Conservation (phyloP, 2,797 vertebrate genomes). For the Phrynocephalus guinanensis region DNA sequence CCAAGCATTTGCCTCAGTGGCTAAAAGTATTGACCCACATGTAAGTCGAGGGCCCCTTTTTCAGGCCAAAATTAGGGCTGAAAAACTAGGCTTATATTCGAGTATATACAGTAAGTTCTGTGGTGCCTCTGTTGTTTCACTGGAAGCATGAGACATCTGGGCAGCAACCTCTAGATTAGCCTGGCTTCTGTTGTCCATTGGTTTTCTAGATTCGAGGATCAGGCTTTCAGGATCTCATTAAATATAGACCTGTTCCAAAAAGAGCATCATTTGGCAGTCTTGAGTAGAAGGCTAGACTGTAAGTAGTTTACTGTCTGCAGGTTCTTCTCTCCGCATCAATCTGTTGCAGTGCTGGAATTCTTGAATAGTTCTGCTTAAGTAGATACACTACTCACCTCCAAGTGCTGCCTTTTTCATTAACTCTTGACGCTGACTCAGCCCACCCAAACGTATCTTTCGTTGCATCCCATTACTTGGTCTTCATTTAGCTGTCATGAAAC, state of each 20-base stretch:
- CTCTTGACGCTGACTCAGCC: conserved; percentile 47
- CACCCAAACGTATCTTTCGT: conserved; percentile 63
- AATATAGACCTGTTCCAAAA: background rate
- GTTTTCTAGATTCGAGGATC: background rate
- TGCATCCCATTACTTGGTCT: conserved; percentile 65
- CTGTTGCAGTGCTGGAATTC: conserved; percentile 31
- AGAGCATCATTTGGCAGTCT: background rate
- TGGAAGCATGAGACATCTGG: background rate
- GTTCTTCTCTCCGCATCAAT: conserved; percentile 11
- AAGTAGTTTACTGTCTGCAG: conserved; percentile 16
- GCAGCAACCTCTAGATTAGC: background rate
- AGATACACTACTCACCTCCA: conserved; percentile 49
- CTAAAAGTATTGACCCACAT: too few relatives aligned
- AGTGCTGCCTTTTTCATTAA: conserved; percentile 42
- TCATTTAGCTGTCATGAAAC: conserved; percentile 72
- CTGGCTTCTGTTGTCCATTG: too few relatives aligned
- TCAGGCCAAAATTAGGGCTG: too few relatives aligned
- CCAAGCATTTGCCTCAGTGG: too few relatives aligned
- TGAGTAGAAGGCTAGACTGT: background rate
- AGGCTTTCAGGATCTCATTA: background rate
- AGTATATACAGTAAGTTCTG: background rate
- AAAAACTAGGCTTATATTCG: too few relatives aligned
- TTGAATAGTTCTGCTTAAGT: conserved; percentile 42
- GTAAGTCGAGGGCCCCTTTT: too few relatives aligned
- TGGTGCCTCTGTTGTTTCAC: background rate